Conservation (phyloP, 2,888 invertebrate genomes). For the Hypomecis atomaria region DNA sequence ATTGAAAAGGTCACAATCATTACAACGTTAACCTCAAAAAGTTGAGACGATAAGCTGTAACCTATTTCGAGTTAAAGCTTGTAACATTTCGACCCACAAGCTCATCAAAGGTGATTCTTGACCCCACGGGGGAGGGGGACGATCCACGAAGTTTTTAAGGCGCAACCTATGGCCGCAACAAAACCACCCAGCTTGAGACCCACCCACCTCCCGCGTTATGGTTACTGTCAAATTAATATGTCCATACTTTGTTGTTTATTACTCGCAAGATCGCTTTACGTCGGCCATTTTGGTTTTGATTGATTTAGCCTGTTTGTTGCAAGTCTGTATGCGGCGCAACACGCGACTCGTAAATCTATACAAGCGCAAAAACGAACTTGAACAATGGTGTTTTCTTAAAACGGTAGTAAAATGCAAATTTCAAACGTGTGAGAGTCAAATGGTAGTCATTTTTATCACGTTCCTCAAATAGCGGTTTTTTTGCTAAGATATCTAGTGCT, state of each 20-base stretch:
- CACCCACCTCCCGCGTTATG: conserved; percentile 46
- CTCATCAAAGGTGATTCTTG: conserved; percentile 41
- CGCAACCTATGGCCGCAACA: conserved; percentile 30
- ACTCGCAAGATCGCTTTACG: conserved; percentile 55
- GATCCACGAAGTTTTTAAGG: conserved; percentile 53
- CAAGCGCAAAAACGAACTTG: conserved; percentile 32
- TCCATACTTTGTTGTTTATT: conserved; percentile 69
- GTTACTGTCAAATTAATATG: conserved; percentile 67
- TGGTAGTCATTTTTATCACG: conserved; percentile 15
- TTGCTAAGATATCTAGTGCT: neutral
- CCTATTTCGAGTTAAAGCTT: conserved; percentile 15
- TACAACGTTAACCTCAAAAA: conserved; percentile 30
- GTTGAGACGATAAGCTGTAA: conserved; percentile 18
- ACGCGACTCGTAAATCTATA: conserved; percentile 39
- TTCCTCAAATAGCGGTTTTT: conserved; percentile 3
- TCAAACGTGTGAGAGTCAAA: conserved; percentile 23
- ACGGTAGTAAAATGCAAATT: conserved; percentile 35
- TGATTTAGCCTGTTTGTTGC: conserved; percentile 44
- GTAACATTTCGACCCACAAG: conserved; percentile 15
- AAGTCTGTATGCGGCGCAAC: conserved; percentile 10
- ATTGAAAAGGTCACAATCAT: conserved; percentile 32
- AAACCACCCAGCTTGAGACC: conserved; percentile 27
- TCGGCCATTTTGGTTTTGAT: conserved; percentile 52
- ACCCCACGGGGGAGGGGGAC: conserved; percentile 41
- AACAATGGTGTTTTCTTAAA: conserved; percentile 39